Conservation (phyloP, 2,113 vertebrate species). For the Hemiprocne comata region DNA sequence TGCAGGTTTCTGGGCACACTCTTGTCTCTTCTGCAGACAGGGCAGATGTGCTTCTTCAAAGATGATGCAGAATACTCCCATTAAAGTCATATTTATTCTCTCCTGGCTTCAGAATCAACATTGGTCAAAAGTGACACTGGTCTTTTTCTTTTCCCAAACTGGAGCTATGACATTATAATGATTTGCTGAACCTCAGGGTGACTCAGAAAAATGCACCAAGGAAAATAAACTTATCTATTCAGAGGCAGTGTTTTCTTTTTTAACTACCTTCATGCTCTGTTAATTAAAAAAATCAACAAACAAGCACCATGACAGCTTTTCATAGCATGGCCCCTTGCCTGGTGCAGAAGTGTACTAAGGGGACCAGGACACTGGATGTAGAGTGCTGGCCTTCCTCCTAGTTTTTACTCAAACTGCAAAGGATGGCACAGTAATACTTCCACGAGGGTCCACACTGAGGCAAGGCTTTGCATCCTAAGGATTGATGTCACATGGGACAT, state of each 20-base stretch:
- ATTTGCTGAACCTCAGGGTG: background rate
- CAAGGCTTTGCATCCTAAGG: background rate
- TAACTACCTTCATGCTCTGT: background rate
- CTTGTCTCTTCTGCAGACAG: background rate
- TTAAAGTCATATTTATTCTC: background rate
- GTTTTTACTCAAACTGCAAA: background rate
- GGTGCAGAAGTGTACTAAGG: background rate
- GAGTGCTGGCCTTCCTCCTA: background rate
- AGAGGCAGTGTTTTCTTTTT: background rate
- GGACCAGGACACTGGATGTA: background rate
- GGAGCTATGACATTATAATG: background rate
- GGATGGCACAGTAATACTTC: background rate
- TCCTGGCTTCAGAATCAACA: background rate
- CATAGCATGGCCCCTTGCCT: background rate
- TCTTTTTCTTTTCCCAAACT: background rate
- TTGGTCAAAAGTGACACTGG: background rate
- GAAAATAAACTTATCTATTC: background rate
- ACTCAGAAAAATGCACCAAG: background rate
- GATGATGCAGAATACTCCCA: background rate
- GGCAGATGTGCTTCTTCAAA: background rate
- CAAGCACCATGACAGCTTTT: background rate
- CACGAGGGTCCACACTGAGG: background rate
- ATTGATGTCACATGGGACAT: fast-evolving
- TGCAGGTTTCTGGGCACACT: background rate
- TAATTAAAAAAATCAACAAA: background rate